A percentile compares a stretch with the other conserved stretches of the same genome.
These are phyloP conservation scores for Elegia similella DNA, from an alignment of 2,888 invertebrate species.

Conservation along the genomic window DNA sequence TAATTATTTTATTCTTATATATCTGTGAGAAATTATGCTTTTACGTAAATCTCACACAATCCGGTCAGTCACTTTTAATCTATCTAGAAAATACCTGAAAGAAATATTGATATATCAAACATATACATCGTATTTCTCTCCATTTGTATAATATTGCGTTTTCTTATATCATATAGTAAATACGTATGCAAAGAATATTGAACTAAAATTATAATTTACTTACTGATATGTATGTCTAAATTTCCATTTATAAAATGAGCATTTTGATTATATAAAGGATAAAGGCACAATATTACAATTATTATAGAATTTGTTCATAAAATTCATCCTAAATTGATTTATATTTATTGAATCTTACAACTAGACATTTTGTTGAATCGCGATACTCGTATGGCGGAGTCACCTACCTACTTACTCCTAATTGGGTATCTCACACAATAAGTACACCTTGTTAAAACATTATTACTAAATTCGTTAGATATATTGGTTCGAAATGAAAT, in stretches of 20 bases:
- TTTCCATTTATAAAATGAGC: slow-evolving; percentile 47
- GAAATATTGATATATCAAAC: slow-evolving; percentile 43
- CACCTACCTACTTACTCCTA: slow-evolving; percentile 55
- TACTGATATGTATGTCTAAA: slow-evolving; percentile 44
- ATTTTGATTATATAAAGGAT: slow-evolving; percentile 42
- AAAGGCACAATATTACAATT: slow-evolving; percentile 54
- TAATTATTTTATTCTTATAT: slow-evolving; percentile 41
- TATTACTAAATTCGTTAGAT: slow-evolving; percentile 63
- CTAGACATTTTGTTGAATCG: slow-evolving; percentile 32
- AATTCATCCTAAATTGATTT: slow-evolving; percentile 21
- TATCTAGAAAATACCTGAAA: slow-evolving; percentile 22
- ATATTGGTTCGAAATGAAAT: slow-evolving; percentile 57
- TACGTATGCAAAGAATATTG: slow-evolving; percentile 27
- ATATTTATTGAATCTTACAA: slow-evolving; percentile 21
- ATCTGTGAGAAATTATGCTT: slow-evolving; percentile 33
- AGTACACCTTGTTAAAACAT: slow-evolving; percentile 48
- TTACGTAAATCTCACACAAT: slow-evolving; percentile 30
- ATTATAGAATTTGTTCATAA: slow-evolving; percentile 43
- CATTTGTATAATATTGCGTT: slow-evolving; percentile 25
- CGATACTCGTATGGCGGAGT: slow-evolving; percentile 78
- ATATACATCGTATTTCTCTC: slow-evolving; percentile 40
- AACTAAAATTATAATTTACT: slow-evolving; percentile 36
- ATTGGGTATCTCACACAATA: slow-evolving; percentile 43
- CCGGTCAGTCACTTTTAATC: slow-evolving; percentile 32
- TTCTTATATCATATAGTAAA: slow-evolving; percentile 21